Evolutionary conservation across 2,888 invertebrate genomes (phyloP), one percentile per base, ranked within the genome.

Genomic region (Chromoteleia sp.): DNA sequence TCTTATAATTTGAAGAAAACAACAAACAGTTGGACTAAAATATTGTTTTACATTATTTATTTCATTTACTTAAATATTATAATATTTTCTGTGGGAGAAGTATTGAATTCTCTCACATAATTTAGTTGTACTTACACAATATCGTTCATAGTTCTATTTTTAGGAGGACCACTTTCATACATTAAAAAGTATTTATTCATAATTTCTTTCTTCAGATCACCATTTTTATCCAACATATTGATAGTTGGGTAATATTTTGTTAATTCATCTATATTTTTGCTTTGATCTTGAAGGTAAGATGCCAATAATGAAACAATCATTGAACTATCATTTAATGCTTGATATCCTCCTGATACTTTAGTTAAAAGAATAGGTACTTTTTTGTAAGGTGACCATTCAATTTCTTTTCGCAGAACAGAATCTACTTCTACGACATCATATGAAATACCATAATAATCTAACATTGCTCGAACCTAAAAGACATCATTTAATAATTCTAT

Each of bases 381-480:
- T 89, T 96, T 97, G 89, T 99, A 98, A 0, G 94, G 92, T 0
- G 98, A 97, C 97, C 99, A 99, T 89, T 96, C 97, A 70, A 98
- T 95, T 86, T 98, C 96, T 86, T 96, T 96, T 15, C 98, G 94
- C 0, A 98, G 93, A 0, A 99, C 98, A 7, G 99, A 98, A 92
- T 99, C 98, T 0, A 99, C 99, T 93, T 99, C 99, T 1, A 99
- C 96, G 5, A 99, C 94, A 86, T 99, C 96, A 91, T 99, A 99
- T 0, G 97, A 97, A 71, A 99, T 94, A 0, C 99, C 98, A 91
- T 96, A 95, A 86, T 96, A 98, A 92, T 99, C 99, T 8, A 99
- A 93, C 91, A 96, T 97, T 0, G 97, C 96, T 76, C 98, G 94
- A 5, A 91, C 91, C 91, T 91, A 45, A 19, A 81, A 84, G 39